Evolutionary conservation across 2,888 invertebrate genomes (phyloP).

Genomic region (Ernsta delagoae): DNA sequence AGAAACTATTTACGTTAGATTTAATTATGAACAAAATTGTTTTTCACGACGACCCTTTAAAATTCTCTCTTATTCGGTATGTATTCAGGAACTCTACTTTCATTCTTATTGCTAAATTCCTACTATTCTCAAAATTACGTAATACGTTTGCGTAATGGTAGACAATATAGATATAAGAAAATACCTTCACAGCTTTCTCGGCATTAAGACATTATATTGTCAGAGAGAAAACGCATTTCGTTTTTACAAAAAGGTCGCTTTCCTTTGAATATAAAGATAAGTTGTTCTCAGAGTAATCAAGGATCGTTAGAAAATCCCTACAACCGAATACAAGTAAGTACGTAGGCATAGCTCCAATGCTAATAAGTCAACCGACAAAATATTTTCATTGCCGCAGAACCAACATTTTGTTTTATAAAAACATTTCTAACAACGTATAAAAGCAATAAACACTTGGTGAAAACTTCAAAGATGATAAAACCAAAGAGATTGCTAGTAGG

Average conservation of each 20-base stretch:
- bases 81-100: not conserved
- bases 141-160: constrained; percentile 18
- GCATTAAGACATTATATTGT: constrained; percentile 31
- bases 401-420: constrained; percentile 6
- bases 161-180: constrained; percentile 7
- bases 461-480: constrained; percentile 3
- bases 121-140: constrained; percentile 4
- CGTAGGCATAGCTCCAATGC: no score
- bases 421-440: not conserved
- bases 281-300: constrained; percentile 24
- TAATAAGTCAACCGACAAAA: constrained; percentile 1
- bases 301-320: constrained; percentile 9
- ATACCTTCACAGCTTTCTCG: constrained; percentile 8
- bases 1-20: no score
- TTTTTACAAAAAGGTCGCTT: constrained; percentile 24
- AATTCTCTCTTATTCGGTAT: not conserved
- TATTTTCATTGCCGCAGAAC: not conserved
- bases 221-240: constrained; percentile 12
- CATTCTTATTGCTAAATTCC: not conserved
- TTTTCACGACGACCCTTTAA: not conserved
- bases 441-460: not conserved
- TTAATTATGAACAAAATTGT: not conserved
- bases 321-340: not conserved
- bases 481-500: not conserved
- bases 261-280: constrained; percentile 23